Evolutionary conservation across 2,797 vertebrate genomes (phyloP).

Genomic region (Eupleurogrammus muticus): DNA sequence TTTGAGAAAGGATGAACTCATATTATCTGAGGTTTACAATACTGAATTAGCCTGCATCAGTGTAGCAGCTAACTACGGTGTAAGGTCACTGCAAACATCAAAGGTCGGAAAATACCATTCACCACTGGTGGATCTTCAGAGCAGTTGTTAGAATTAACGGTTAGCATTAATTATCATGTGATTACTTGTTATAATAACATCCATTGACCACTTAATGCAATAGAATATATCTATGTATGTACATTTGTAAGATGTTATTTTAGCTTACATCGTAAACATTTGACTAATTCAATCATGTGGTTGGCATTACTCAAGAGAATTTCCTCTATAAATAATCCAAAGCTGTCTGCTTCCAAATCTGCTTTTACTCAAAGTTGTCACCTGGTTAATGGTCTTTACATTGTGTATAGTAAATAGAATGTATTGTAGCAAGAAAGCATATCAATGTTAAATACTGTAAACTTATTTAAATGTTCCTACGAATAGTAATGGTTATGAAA

Average conservation of each 20-base stretch:
- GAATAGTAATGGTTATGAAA: neutral
- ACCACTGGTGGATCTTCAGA: neutral
- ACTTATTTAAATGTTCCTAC: neutral
- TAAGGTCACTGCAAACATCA: constrained; percentile 17
- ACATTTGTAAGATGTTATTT: neutral
- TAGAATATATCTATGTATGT: neutral
- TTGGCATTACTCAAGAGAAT: neutral
- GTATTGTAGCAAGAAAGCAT: neutral
- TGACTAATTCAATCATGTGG: neutral
- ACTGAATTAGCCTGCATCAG: constrained; percentile 60
- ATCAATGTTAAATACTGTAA: neutral
- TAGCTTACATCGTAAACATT: neutral
- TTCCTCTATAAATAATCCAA: neutral
- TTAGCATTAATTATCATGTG: too few relatives aligned
- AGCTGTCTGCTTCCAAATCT: neutral
- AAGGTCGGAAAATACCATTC: constrained; percentile 13
- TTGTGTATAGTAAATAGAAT: neutral
- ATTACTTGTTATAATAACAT: neutral
- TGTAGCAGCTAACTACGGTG: constrained; percentile 20
- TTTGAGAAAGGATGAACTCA: constrained; percentile 77
- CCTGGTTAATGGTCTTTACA: neutral
- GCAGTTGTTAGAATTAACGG: neutral
- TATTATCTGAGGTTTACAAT: constrained; percentile 67
- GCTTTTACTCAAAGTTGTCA: neutral
- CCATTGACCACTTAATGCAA: neutral